A percentile compares a stretch with the other conserved stretches of the same genome.
phyloP scores from a whole-genome alignment of 2,113 vertebrate species.

The Platycercus adscitus region DNA sequence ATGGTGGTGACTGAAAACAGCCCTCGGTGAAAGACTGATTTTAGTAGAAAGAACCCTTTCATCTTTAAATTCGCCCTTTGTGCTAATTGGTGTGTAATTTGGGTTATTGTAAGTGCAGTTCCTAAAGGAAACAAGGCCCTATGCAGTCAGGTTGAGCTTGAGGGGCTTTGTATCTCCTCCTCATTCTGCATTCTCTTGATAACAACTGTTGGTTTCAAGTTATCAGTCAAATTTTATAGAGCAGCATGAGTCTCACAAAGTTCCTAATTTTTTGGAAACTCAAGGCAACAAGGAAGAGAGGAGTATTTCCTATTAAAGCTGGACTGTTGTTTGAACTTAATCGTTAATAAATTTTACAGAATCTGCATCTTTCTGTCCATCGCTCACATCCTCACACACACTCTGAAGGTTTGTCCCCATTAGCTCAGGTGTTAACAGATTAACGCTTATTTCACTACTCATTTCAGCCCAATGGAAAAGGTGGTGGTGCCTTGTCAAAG shows the following conservation, averaged over 20 bases:
- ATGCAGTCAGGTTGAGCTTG: neutral
- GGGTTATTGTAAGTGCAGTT: neutral
- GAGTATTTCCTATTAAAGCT: neutral
- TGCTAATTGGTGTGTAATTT: neutral
- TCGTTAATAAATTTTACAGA: neutral
- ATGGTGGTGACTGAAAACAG: neutral
- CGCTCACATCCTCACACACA: neutral
- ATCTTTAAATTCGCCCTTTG: neutral
- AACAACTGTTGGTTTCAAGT: neutral
- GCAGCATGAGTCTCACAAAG: neutral
- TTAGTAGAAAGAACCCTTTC: neutral
- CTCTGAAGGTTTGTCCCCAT: rapidly evolving
- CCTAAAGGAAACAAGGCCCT: neutral
- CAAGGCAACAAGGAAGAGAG: neutral
- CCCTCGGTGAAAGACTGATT: neutral
- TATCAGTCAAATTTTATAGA: neutral
- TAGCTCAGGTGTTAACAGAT: neutral
- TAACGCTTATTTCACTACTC: rapidly evolving
- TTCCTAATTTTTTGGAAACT: neutral
- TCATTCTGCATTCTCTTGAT: neutral
- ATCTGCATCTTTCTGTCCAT: neutral
- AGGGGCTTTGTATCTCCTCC: neutral
- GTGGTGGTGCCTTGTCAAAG: neutral
- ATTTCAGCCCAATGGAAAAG: neutral
- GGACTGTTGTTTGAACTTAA: neutral